These are phyloP conservation scores for Gasterosteus nipponicus DNA, from an alignment of 2,113 vertebrate species.

Conservation along the genomic window DNA sequence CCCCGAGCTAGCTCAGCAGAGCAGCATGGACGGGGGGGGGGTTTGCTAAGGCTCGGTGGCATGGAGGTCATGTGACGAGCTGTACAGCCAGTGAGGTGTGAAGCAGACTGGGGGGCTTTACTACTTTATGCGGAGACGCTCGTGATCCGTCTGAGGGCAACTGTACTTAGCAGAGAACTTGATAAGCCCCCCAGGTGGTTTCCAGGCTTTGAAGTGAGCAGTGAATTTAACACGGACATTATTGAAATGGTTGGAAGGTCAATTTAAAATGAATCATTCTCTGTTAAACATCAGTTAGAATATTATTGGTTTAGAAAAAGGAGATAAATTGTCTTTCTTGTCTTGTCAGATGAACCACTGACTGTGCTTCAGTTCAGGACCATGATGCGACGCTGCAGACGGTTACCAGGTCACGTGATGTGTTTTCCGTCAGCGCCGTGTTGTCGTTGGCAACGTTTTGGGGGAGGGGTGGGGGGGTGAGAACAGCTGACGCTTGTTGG, in stretches of 20 bases:
- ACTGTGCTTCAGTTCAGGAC: not conserved
- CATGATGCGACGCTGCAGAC: not conserved
- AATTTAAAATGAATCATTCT: not conserved
- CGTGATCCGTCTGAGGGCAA: not conserved
- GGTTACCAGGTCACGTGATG: not conserved
- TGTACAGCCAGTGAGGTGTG: not conserved
- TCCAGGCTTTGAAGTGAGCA: not conserved
- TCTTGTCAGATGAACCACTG: not conserved
- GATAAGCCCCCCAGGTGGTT: not conserved
- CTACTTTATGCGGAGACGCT: not conserved
- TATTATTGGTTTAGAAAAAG: not conserved
- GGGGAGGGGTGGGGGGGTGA: not conserved
- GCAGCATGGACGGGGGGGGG: not conserved
- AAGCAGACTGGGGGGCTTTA: not conserved
- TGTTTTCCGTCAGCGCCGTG: not conserved
- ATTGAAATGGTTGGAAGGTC: not conserved
- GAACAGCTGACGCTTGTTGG: conserved; percentile 38
- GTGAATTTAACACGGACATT: not conserved
- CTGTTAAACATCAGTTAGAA: not conserved
- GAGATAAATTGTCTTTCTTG: not conserved
- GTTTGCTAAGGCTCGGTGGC: conserved; percentile 18
- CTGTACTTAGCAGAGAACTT: not conserved
- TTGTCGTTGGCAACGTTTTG: conserved; percentile 3
- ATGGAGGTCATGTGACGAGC: not conserved
- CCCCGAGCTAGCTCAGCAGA: not conserved